Evolutionary conservation across 2,888 invertebrate species (phyloP).

Genomic region (Drosophila kambysellisi): DNA sequence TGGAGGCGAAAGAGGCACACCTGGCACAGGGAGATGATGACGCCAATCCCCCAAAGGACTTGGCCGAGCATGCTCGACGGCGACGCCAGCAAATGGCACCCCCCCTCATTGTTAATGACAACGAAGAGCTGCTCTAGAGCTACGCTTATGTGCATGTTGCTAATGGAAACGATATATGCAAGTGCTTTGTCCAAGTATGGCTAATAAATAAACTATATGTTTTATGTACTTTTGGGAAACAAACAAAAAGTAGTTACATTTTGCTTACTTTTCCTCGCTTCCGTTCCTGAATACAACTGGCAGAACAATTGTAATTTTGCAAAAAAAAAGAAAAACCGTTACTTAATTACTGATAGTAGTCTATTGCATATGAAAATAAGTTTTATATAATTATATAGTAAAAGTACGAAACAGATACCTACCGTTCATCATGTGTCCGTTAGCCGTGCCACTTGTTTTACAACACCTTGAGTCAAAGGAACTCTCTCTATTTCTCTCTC

Average conservation of each 20-base stretch:
- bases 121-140: slow-evolving; percentile 66
- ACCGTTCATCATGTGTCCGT: neutral
- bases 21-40: slow-evolving; percentile 29
- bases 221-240: neutral
- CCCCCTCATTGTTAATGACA: slow-evolving; percentile 43
- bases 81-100: slow-evolving; percentile 50
- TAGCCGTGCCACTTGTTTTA: neutral
- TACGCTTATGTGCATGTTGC: slow-evolving; percentile 52
- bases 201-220: slow-evolving; percentile 20
- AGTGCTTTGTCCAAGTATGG: slow-evolving; percentile 35
- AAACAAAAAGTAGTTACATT: neutral
- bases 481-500: too few species aligned
- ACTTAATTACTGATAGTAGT: neutral
- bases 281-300: too few species aligned
- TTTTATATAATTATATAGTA: neutral
- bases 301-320: neutral
- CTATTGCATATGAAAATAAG: neutral
- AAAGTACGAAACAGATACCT: neutral
- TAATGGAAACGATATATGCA: slow-evolving; percentile 45
- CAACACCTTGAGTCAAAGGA: neutral
- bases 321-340: too few species aligned
- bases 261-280: neutral
- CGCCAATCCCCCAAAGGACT: slow-evolving; percentile 41
- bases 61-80: slow-evolving; percentile 51
- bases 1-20: slow-evolving; percentile 49